Evolutionary conservation across 2,888 invertebrate species (phyloP), one percentile per base, ranked within the genome.

Genomic region (Kryphioiulus occultus): DNA sequence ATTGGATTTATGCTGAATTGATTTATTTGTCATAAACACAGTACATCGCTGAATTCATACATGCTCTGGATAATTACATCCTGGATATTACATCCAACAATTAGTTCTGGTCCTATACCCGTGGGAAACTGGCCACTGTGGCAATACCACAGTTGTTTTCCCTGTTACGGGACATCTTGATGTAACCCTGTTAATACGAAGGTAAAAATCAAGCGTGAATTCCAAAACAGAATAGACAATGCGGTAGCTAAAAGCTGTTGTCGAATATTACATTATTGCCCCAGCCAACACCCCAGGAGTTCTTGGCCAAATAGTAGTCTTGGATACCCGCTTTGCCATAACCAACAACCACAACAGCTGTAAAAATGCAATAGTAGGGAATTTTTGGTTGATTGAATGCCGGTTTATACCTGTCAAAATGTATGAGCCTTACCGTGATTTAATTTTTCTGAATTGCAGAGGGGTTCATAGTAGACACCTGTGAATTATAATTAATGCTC

Each of bases 231-330:
- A 3, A 78, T 15, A 1, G 5, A 19, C 3, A 0, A 0, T 19
- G 0, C 5, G 3, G 15, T 3, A 12, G n/a, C n/a, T 0, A 44
- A 10, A 17, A 78, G 30, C 10, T 78, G 26, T 4, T 96, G 95
- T 15, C n/a, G n/a, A n/a, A n/a, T n/a, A n/a, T n/a, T n/a, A n/a
- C n/a, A n/a, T n/a, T n/a, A n/a, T n/a, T n/a, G n/a, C 98, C 98
- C 98, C 98, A 98, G 86, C 93, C 93, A n/a, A 93, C 92, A 2
- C 97, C 96, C 98, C 98, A 98, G 95, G n/a, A 97, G 93, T 97
- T 98, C 91, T 97, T 96, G 88, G 97, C 93, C 68, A 97, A 95
- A 97, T 97, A 98, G 90, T 95, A 95, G 88, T 95, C 94, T 9
- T 94, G 94, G 0, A 91, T 91, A 82, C 90, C 89, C 87, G 92